phyloP scores from a whole-genome alignment of 2,113 vertebrate species.

The Scartelaos histophorus region DNA sequence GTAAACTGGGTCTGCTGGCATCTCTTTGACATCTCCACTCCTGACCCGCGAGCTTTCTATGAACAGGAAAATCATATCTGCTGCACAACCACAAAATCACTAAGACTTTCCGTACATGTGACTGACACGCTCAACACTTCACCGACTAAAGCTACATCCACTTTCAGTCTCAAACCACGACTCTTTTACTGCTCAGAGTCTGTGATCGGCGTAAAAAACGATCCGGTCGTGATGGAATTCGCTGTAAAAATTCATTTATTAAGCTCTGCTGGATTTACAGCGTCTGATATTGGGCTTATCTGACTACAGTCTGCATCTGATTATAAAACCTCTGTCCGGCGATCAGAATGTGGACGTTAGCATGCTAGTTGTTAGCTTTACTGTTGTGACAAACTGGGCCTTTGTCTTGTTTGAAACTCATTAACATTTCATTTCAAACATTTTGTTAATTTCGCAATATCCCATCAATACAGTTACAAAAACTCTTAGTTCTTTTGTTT shows the following conservation, averaged over 20 bases:
- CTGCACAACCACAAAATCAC: neutral
- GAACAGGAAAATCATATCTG: neutral
- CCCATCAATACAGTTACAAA: too few species aligned
- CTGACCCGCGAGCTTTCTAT: conserved; percentile 9
- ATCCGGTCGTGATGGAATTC: conserved; percentile 21
- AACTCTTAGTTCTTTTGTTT: too few species aligned
- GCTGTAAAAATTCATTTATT: neutral
- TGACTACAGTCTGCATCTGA: too few species aligned
- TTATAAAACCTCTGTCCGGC: too few species aligned
- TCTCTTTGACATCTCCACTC: neutral
- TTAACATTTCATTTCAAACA: too few species aligned
- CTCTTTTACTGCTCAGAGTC: conserved; percentile 15
- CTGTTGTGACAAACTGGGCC: too few species aligned
- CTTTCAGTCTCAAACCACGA: conserved; percentile 49
- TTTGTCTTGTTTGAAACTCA: too few species aligned
- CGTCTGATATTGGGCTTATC: neutral
- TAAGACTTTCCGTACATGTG: conserved; percentile 36
- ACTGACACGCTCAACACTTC: conserved; percentile 42
- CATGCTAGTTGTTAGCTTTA: too few species aligned
- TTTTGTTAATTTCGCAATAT: too few species aligned
- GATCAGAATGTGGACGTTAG: too few species aligned
- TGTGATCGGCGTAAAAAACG: neutral
- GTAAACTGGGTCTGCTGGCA: conserved; percentile 11
- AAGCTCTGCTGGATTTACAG: neutral
- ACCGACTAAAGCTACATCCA: conserved; percentile 46